A percentile compares a stretch with the other conserved stretches of the same genome.
These are phyloP conservation scores for Chelonoidis abingdonii DNA, from an alignment of 2,113 vertebrate species.

Conservation along the genomic window DNA sequence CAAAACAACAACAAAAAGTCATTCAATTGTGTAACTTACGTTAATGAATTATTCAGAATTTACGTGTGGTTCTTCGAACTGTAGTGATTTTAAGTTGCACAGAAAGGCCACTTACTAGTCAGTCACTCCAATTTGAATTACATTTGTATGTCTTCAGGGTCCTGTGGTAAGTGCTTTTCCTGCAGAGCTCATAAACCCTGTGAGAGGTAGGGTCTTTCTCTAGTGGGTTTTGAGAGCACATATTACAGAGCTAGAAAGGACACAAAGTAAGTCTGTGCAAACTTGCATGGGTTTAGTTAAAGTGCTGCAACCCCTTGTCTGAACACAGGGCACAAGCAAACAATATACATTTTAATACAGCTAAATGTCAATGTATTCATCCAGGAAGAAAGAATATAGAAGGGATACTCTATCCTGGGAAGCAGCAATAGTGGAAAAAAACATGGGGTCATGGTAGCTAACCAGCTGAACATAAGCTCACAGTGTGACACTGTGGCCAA, in stretches of 20 bases:
- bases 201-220: not conserved
- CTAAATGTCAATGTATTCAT: no score
- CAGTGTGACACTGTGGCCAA: no score
- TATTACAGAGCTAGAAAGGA: not conserved
- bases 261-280: not conserved
- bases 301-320: no score
- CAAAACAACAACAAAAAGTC: no score
- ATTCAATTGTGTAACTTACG: not conserved
- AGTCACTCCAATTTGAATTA: not conserved
- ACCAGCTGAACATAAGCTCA: no score
- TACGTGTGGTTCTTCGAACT: not conserved
- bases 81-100: not conserved
- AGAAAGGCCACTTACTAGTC: not conserved
- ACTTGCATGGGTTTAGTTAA: not conserved
- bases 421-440: no score
- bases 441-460: no score
- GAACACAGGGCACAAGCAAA: no score
- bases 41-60: not conserved
- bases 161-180: rapidly evolving
- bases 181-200: not conserved
- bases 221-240: not conserved
- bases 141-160: not conserved
- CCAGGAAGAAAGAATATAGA: no score
- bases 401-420: no score
- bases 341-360: no score